Evolutionary conservation across 2,888 invertebrate genomes (phyloP).

Genomic region (Spodoptera picta): DNA sequence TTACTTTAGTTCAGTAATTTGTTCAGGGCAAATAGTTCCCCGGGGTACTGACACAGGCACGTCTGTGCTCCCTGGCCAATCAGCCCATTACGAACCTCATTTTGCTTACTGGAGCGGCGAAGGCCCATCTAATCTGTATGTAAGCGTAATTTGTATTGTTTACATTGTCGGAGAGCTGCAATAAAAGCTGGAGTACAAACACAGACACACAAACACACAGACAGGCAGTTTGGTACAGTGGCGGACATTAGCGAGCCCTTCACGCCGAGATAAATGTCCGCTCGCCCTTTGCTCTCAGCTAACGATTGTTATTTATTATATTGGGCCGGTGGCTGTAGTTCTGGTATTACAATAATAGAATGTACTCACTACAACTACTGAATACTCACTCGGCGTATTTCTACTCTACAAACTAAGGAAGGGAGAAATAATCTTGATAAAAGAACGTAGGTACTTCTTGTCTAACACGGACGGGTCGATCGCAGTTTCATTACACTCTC

Average conservation of each 20-base stretch:
- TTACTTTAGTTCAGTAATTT: too few species aligned
- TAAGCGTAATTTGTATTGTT: conserved; percentile 14
- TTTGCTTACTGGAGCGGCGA: background rate
- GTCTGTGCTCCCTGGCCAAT: too few species aligned
- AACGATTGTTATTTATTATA: conserved; percentile 52
- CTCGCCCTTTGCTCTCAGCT: conserved; percentile 45
- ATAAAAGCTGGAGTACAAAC: background rate
- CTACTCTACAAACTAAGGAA: too few species aligned
- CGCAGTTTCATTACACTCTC: too few species aligned
- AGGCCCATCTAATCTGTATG: background rate
- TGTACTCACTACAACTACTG: conserved; percentile 5
- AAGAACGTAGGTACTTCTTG: too few species aligned
- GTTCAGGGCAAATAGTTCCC: too few species aligned
- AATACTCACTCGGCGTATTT: conserved; percentile 1
- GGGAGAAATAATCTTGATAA: too few species aligned
- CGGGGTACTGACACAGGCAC: too few species aligned
- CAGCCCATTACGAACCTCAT: too few species aligned
- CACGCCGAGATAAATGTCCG: conserved; percentile 38
- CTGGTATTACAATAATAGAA: conserved; percentile 46
- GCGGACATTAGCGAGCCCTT: conserved; percentile 35
- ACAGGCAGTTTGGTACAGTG: conserved; percentile 11
- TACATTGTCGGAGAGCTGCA: conserved; percentile 19
- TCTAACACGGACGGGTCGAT: too few species aligned
- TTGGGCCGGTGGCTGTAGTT: conserved; percentile 14
- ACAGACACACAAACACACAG: background rate